These are phyloP conservation scores for Holothuria leucospilota DNA, from an alignment of 53 echinoderm and acorn worm genomes.

Conservation along the genomic window DNA sequence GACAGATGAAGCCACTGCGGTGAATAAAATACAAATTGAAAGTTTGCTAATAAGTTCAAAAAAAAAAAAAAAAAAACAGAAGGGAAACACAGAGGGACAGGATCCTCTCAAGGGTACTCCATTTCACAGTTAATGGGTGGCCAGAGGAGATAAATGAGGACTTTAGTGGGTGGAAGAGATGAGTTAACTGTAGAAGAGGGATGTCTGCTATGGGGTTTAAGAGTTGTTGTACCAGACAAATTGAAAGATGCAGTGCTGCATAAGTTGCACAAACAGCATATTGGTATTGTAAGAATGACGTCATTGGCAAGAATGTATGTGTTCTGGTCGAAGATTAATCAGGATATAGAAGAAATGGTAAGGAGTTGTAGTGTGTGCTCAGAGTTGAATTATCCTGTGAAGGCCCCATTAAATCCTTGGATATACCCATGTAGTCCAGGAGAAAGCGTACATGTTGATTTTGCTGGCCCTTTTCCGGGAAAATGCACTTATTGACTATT, in stretches of 20 bases:
- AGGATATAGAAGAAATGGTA: slow-evolving; percentile 26
- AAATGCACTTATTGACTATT: slow-evolving; percentile 35
- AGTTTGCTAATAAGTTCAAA: neutral
- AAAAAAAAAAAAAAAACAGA: neutral
- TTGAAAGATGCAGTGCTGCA: neutral
- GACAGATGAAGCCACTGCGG: slow-evolving; percentile 19
- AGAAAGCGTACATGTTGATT: slow-evolving; percentile 35
- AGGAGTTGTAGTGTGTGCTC: slow-evolving; percentile 20
- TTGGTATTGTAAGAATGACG: neutral
- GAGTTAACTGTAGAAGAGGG: slow-evolving; percentile 35
- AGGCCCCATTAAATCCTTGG: slow-evolving; percentile 34
- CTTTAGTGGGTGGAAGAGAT: neutral
- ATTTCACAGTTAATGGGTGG: neutral
- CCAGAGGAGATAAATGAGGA: neutral
- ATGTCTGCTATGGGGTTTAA: slow-evolving; percentile 4
- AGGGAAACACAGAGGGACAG: neutral
- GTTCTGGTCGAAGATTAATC: slow-evolving; percentile 38
- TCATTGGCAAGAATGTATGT: slow-evolving; percentile 1
- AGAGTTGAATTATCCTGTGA: slow-evolving; percentile 1
- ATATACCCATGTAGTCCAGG: neutral
- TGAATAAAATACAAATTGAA: slow-evolving; percentile 2
- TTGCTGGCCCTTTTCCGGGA: slow-evolving; percentile 12
- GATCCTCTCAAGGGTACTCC: too few species aligned
- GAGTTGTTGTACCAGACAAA: neutral
- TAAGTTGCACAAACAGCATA: neutral